These are phyloP conservation scores for Tortricodes alternella DNA, from an alignment of 2,888 invertebrate species.

Conservation along the genomic window DNA sequence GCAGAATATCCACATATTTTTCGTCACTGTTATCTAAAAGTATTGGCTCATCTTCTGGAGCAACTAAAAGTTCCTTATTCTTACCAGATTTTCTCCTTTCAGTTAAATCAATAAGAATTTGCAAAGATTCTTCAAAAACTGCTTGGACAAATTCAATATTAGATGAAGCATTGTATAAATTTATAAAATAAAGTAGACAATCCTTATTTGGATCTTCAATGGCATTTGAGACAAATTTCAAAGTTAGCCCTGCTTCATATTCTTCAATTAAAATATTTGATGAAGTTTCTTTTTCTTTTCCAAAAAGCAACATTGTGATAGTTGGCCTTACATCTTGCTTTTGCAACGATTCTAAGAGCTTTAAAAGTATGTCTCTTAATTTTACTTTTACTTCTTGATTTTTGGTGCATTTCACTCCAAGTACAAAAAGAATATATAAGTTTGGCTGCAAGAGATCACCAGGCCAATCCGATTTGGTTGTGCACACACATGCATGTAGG, in stretches of 20 bases:
- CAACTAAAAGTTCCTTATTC: slow-evolving; percentile 57
- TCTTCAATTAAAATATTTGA: slow-evolving; percentile 53
- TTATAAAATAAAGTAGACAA: slow-evolving; percentile 54
- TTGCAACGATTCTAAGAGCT: slow-evolving; percentile 53
- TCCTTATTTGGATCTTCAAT: slow-evolving; percentile 46
- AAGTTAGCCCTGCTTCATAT: slow-evolving; percentile 63
- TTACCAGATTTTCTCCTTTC: slow-evolving; percentile 43
- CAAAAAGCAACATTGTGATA: slow-evolving; percentile 55
- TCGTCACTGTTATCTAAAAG: slow-evolving; percentile 55
- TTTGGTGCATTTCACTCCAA: slow-evolving; percentile 62
- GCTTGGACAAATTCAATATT: slow-evolving; percentile 47
- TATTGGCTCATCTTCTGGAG: slow-evolving; percentile 59
- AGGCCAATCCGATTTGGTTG: slow-evolving; percentile 58
- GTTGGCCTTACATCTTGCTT: slow-evolving; percentile 43
- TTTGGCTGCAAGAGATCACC: slow-evolving; percentile 59
- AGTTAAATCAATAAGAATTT: slow-evolving; percentile 55
- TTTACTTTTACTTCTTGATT: slow-evolving; percentile 55
- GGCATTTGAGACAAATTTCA: slow-evolving; percentile 50
- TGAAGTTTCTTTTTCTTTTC: slow-evolving; percentile 35
- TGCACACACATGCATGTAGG: slow-evolving; percentile 60
- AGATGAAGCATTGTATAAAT: slow-evolving; percentile 51
- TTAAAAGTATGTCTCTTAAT: slow-evolving; percentile 61
- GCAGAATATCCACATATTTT: slow-evolving; percentile 72
- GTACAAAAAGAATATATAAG: slow-evolving; percentile 66
- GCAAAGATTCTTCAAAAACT: slow-evolving; percentile 58